A percentile compares a stretch with the other conserved stretches of the same genome.
phyloP scores from a whole-genome alignment of 23 tunicate species.

The Trididemnum nubilum region DNA sequence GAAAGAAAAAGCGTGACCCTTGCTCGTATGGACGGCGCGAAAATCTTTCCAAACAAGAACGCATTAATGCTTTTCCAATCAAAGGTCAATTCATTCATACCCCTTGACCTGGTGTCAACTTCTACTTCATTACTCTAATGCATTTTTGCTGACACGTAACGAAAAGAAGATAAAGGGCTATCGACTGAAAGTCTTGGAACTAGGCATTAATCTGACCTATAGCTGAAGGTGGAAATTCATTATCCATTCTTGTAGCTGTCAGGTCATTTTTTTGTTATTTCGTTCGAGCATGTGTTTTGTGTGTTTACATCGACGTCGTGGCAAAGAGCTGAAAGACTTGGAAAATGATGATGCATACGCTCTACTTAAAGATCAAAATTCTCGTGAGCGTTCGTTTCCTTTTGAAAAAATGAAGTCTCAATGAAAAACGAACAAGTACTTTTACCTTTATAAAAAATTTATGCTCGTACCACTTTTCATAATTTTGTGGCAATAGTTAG shows the following conservation, averaged over 20 bases:
- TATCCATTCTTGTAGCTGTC: neutral
- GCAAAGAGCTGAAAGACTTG: too few relatives aligned
- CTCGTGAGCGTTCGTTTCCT: too few relatives aligned
- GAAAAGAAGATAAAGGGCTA: neutral
- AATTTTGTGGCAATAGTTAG: too few relatives aligned
- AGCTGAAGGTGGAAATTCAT: neutral
- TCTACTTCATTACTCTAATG: constrained; percentile 6
- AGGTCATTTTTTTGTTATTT: too few relatives aligned
- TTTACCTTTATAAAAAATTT: too few relatives aligned
- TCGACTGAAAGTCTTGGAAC: neutral
- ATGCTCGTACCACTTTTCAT: too few relatives aligned
- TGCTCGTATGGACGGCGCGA: neutral
- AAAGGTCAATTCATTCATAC: neutral
- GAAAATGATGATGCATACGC: too few relatives aligned
- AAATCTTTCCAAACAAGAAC: neutral
- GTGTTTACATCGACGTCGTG: too few relatives aligned
- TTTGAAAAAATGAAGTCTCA: too few relatives aligned
- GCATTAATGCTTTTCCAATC: neutral
- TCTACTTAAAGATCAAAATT: too few relatives aligned
- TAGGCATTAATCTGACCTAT: neutral
- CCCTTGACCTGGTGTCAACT: neutral
- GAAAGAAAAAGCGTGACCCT: neutral
- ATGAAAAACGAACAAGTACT: too few relatives aligned
- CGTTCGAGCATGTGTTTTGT: too few relatives aligned
- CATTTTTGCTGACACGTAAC: neutral